Evolutionary conservation across 2,113 vertebrate species (phyloP).

Genomic region (Neodontobutis hainanensis): DNA sequence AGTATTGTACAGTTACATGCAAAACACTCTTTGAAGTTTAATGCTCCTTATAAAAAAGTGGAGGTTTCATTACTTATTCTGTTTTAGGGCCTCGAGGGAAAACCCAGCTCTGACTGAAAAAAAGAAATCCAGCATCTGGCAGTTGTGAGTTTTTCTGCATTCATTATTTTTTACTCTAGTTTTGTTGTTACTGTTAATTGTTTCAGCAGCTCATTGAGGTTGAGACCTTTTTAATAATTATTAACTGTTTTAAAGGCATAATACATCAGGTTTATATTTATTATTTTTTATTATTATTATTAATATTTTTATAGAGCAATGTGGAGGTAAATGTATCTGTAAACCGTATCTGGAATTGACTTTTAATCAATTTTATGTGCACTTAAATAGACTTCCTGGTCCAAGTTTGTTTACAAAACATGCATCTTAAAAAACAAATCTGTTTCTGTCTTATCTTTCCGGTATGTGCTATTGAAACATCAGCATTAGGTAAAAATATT

Average conservation of each 20-base stretch:
- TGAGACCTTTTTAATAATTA: not conserved
- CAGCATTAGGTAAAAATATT: slow-evolving; percentile 74
- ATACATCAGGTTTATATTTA: too few species aligned
- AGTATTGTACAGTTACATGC: not conserved
- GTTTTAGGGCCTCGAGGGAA: slow-evolving; percentile 92
- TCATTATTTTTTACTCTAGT: not conserved
- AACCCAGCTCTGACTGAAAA: slow-evolving; percentile 92
- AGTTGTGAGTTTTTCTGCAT: slow-evolving; percentile 86
- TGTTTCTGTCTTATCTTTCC: slow-evolving; percentile 42
- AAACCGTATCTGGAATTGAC: too few species aligned
- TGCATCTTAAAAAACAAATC: slow-evolving; percentile 19
- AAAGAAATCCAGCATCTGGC: slow-evolving; percentile 99
- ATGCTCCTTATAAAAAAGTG: too few species aligned
- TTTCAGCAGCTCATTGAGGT: not conserved
- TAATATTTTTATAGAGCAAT: too few species aligned
- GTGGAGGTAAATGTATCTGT: too few species aligned
- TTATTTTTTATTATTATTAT: too few species aligned
- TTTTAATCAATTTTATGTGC: too few species aligned
- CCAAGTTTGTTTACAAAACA: too few species aligned
- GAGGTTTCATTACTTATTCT: not conserved
- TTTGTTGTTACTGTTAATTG: not conserved
- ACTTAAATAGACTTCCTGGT: too few species aligned
- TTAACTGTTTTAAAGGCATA: too few species aligned
- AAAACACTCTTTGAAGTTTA: too few species aligned
- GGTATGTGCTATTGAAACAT: slow-evolving; percentile 63